Evolutionary conservation across 2,113 vertebrate species (phyloP), one percentile per base, ranked within the genome.

Genomic region (Gulo gulo): DNA sequence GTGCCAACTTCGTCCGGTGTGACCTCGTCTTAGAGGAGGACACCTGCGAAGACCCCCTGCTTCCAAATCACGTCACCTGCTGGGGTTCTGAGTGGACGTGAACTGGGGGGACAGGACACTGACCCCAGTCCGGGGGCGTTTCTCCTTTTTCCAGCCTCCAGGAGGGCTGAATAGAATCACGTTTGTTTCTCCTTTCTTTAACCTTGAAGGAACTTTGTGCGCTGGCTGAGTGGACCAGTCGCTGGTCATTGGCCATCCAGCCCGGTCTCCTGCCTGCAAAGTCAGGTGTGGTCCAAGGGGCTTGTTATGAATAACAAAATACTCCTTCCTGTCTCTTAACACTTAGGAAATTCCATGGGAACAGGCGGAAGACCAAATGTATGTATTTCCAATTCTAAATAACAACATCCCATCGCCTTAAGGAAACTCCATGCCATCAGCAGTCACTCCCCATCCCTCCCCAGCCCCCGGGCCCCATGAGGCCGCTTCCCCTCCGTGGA

Each of bases 41-140:
- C 42, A 65, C 6, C 57, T 42, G 29, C 57, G 5, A 47, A 36
- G 73, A 29, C 57, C 21, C 23, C 50, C 50, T 42, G 3, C 34
- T n/a, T 26, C 55, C 73, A 47, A 36, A 36, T 63, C 47, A n/a
- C 12, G 21, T 20, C 42, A 26, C 31, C 4, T 26, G 20, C 57
- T 20, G 57, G 78, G 57, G 31, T 11, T 52, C 59, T 0, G 0
- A 7, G 34, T 39, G 59, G 74, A 39, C 23, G 1, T 4, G 42
- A 91, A 1, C 0, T 31, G 20, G 55, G 9, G 69, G n/a, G 6
- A 12, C 3, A 13, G 88, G 55, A 36, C 73, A 24, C 20, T 10
- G 7, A 61, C 55, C 73, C 24, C 14, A 1, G 23, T 20, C 1
- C 0, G 1, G 73, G 47, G 39, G 1, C 4, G 2, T 29, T 16